These are phyloP conservation scores for Heterodera carotae DNA, from an alignment of 1,140 invertebrate genomes.

Conservation along the genomic window DNA sequence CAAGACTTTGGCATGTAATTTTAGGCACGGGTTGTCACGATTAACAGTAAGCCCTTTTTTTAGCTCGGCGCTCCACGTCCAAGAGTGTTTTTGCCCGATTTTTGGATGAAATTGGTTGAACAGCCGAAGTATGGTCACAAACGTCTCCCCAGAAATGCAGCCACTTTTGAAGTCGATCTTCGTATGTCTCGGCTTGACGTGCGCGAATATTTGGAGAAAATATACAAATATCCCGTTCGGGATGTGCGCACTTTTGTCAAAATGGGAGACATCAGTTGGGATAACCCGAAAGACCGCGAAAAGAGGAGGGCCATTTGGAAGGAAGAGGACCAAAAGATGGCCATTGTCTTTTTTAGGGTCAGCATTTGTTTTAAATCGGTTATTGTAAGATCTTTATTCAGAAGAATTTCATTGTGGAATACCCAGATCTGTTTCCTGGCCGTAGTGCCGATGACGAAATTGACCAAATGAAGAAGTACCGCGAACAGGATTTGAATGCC, in stretches of 20 bases:
- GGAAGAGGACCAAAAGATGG: slow-evolving; percentile 63
- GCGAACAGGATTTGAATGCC: slow-evolving; percentile 7
- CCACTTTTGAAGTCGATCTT: slow-evolving; percentile 52
- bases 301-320: slow-evolving; percentile 61
- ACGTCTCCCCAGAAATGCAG: slow-evolving; percentile 57
- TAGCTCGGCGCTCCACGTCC: slow-evolving; percentile 62
- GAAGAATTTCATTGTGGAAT: slow-evolving; percentile 37
- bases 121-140: slow-evolving; percentile 47
- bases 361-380: background rate
- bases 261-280: slow-evolving; percentile 58
- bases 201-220: slow-evolving; percentile 62
- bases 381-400: slow-evolving; percentile 11
- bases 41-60: slow-evolving; percentile 36
- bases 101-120: slow-evolving; percentile 61
- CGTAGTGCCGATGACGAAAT: slow-evolving; percentile 18
- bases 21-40: no score
- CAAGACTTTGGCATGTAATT: slow-evolving; percentile 15
- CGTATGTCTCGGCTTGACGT: slow-evolving; percentile 45
- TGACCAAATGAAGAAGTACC: slow-evolving; percentile 6
- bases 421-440: slow-evolving; percentile 18
- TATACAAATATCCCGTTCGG: slow-evolving; percentile 62
- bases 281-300: slow-evolving; percentile 41
- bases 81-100: slow-evolving; percentile 62
- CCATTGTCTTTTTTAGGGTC: slow-evolving; percentile 57
- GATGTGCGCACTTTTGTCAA: slow-evolving; percentile 57